A percentile compares a stretch with the other conserved stretches of the same genome.
phyloP scores from a whole-genome alignment of 53 echinoderm and acorn worm species.

The Pentamera pediparva region DNA sequence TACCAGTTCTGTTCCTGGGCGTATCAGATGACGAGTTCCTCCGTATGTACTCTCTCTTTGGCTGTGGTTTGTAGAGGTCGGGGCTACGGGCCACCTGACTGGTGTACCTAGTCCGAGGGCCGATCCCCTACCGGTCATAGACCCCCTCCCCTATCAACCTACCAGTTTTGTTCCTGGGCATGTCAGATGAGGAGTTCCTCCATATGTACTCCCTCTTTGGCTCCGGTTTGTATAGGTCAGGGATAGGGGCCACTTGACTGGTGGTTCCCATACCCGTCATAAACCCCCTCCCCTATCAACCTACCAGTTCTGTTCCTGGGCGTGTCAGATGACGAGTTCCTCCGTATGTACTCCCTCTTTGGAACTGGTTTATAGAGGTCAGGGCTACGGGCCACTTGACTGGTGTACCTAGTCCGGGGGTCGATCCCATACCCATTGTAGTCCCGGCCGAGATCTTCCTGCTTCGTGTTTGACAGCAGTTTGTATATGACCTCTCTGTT shows the following conservation, averaged over 20 bases:
- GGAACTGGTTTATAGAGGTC: neutral
- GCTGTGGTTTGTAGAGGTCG: neutral
- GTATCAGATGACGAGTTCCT: neutral
- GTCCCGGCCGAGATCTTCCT: neutral
- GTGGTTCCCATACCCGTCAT: neutral
- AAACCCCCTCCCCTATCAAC: neutral
- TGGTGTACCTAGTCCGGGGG: constrained; percentile 22
- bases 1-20: neutral
- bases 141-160: too few species aligned
- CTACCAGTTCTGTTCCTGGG: neutral
- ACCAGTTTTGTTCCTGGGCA: neutral
- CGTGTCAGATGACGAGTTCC: neutral
- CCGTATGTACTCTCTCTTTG: neutral
- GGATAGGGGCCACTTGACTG: constrained; percentile 4
- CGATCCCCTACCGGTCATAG: neutral
- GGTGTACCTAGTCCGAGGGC: constrained; percentile 20
- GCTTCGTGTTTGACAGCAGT: constrained; percentile 13
- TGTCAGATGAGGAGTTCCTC: neutral
- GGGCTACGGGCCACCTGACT: neutral
- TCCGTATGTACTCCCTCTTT: neutral
- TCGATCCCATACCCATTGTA: neutral
- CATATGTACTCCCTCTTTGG: neutral
- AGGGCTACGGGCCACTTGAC: neutral
- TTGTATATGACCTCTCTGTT: constrained; percentile 17
- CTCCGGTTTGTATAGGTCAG: neutral